Conservation (phyloP, 1,140 invertebrate genomes). For the Aradophagus sp. region DNA sequence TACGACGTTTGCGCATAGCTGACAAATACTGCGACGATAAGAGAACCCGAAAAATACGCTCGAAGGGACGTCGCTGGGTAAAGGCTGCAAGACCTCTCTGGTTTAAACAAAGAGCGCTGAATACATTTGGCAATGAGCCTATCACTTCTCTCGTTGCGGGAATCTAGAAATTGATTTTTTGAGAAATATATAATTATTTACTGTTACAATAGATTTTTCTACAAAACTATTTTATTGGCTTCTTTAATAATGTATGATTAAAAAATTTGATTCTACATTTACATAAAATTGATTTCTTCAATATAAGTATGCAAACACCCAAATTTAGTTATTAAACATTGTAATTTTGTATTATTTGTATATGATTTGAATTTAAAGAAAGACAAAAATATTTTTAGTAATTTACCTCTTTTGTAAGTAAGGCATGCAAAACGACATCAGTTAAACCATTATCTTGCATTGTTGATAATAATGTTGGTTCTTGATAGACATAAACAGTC, state of each 20-base stretch:
- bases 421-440: conserved; percentile 89
- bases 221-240: too few relatives aligned
- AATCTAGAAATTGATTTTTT: too few relatives aligned
- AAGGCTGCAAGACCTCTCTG: conserved; percentile 88
- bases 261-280: too few relatives aligned
- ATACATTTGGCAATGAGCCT: conserved; percentile 92
- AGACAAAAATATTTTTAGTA: background rate
- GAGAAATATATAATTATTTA: too few relatives aligned
- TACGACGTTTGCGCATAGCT: conserved; percentile 88
- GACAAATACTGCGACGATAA: conserved; percentile 89
- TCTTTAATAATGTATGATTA: too few relatives aligned
- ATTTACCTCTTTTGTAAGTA: conserved; percentile 89
- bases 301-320: too few relatives aligned
- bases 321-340: too few relatives aligned
- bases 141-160: conserved; percentile 92
- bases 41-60: conserved; percentile 88
- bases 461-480: conserved; percentile 89
- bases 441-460: conserved; percentile 93
- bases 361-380: too few relatives aligned
- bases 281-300: too few relatives aligned
- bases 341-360: too few relatives aligned
- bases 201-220: too few relatives aligned
- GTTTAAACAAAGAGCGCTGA: conserved; percentile 92
- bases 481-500: conserved; percentile 95
- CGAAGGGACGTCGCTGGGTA: conserved; percentile 88